Evolutionary conservation across 2,888 invertebrate genomes (phyloP).

Genomic region (Leptinotarsa haldemani): DNA sequence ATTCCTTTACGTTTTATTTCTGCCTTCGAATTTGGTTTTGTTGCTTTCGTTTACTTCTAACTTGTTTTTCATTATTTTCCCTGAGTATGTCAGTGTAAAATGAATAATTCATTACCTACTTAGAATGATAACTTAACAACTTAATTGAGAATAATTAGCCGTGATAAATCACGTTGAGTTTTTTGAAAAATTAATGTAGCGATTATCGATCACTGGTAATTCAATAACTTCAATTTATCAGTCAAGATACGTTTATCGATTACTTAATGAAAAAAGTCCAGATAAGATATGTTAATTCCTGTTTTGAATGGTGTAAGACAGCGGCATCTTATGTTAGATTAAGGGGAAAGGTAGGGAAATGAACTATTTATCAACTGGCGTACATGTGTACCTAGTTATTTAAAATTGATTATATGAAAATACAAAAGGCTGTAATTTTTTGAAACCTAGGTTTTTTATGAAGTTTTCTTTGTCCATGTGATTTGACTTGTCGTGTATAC

Average conservation of each 20-base stretch:
- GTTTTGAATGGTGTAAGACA: not conserved
- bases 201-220: slow-evolving; percentile 33
- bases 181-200: slow-evolving; percentile 28
- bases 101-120: slow-evolving; percentile 34
- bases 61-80: slow-evolving; percentile 29
- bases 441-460: not conserved
- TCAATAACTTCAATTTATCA: slow-evolving; percentile 36
- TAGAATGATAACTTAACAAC: slow-evolving; percentile 40
- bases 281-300: not conserved
- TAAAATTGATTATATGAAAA: not conserved
- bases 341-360: not conserved
- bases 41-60: slow-evolving; percentile 33
- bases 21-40: slow-evolving; percentile 17
- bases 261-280: slow-evolving; percentile 18
- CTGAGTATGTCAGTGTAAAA: slow-evolving; percentile 32
- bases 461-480: not conserved
- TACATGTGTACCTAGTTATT: not conserved
- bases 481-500: too few species aligned
- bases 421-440: too few species aligned
- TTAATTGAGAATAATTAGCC: slow-evolving; percentile 41
- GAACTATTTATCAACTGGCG: too few species aligned
- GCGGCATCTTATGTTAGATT: not conserved
- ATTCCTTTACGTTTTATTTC: slow-evolving; percentile 35
- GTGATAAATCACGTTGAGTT: slow-evolving; percentile 28
- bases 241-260: slow-evolving; percentile 36